Evolutionary conservation across 2,113 vertebrate genomes (phyloP).

Genomic region (Gymnobelideus leadbeateri): DNA sequence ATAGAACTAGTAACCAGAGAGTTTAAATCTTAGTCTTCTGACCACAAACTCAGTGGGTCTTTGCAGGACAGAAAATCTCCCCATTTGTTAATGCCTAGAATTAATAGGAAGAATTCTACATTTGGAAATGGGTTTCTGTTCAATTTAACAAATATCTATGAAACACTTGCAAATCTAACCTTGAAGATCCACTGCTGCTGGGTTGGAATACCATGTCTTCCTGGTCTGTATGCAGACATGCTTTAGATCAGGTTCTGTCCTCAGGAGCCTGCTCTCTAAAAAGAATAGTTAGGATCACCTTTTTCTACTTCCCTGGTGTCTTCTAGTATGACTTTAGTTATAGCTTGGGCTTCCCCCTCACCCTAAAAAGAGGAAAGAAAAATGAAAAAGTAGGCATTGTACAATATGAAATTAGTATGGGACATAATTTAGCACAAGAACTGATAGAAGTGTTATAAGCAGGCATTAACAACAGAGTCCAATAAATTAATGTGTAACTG

Average conservation of each 20-base stretch:
- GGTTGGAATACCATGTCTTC: neutral
- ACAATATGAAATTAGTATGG: neutral
- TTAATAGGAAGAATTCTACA: neutral
- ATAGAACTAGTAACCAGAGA: neutral
- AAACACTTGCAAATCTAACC: neutral
- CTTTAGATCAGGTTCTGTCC: neutral
- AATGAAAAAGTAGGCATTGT: neutral
- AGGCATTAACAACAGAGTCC: neutral
- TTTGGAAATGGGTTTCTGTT: neutral
- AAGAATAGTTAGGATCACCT: neutral
- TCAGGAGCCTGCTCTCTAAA: neutral
- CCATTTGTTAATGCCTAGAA: neutral
- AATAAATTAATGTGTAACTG: neutral
- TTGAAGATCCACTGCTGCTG: neutral
- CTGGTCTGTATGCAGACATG: neutral
- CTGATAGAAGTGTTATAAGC: neutral
- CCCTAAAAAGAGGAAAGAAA: neutral
- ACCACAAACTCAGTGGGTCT: neutral
- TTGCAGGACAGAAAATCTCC: neutral
- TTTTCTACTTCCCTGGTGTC: neutral
- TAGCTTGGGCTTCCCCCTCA: neutral
- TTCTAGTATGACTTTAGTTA: neutral
- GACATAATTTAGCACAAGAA: neutral
- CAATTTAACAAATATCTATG: neutral
- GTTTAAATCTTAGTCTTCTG: neutral